Base-by-base conservation (phyloP, 2,797 vertebrate genomes). In the Nyctalus aviator region DNA sequence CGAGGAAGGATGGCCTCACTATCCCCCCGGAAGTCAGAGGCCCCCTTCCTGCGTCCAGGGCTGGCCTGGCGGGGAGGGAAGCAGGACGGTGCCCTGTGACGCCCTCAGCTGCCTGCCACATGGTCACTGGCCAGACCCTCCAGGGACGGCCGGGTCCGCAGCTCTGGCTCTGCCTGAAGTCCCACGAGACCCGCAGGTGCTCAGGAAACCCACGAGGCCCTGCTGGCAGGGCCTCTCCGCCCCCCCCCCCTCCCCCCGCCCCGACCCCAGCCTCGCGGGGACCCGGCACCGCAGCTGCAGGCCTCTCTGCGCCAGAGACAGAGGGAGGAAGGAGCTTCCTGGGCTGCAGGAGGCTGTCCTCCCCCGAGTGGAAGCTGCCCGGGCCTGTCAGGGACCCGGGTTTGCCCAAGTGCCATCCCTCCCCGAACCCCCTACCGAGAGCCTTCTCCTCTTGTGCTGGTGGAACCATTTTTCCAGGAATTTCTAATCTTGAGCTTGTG, bases 401-500 rank as follows among this genome's bases (percentile, higher is more conserved):
- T 64, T 66, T 27, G 41, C 84, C 77, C 62, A 53, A 77, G 12
- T 35, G 64, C 93, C 90, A 57, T 35, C 30, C 23, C 44, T 14
- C 57, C 86, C 30, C 18, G 12, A 11, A 5, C 13, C 9, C 72
- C 46, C 46, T 20, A 76, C 18, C 18, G 14, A 48, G 48, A 32
- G 30, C 48, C 18, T 21, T 46, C 73, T 13, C 48, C 46, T 8
- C 73, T 30, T n/a, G 30, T 2, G 5, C 30, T 12, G 20, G 53
- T 8, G 0, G 21, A 17, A 32, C n/a, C 48, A 2, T 25, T 20
- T 17, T 44, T n/a, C 68, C 8, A 41, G 21, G 2, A 9, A 44
- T 11, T 23, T 32, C 35, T 75, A 10, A 11, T 6, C 23, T 7
- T 0, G 0, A 57, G 14, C 14, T 2, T 2, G 6, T 4, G 4